phyloP scores from a whole-genome alignment of 2,113 vertebrate genomes.

The Cranoglanis bouderius region DNA sequence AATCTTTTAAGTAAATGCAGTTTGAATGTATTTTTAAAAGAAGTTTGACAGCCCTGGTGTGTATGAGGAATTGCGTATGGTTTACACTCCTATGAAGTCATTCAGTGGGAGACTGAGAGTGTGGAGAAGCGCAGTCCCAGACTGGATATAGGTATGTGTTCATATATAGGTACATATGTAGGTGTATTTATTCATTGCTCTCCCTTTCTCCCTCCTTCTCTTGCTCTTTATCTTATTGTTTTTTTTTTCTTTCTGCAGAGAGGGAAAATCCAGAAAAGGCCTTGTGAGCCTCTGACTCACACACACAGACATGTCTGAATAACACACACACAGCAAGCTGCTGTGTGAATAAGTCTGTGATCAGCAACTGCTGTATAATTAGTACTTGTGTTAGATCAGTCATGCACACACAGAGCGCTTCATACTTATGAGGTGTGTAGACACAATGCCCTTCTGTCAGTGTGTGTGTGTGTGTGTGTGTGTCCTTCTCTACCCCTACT shows the following conservation, averaged over 20 bases:
- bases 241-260: constrained; percentile 32
- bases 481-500: constrained; percentile 12
- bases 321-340: constrained; percentile 43
- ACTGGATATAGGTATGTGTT: background rate
- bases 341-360: constrained; percentile 50
- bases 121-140: background rate
- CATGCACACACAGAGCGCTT: constrained; percentile 43
- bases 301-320: constrained; percentile 55
- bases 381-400: constrained; percentile 53
- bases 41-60: background rate
- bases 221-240: background rate
- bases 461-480: constrained; percentile 17
- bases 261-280: constrained; percentile 48
- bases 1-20: background rate
- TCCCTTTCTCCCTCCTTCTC: background rate
- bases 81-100: background rate
- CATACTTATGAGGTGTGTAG: constrained; percentile 50
- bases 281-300: constrained; percentile 64
- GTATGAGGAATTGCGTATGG: background rate
- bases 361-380: constrained; percentile 53
- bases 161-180: background rate
- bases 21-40: background rate
- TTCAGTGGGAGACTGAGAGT: background rate
- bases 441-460: constrained; percentile 58
- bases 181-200: background rate